phyloP scores from a whole-genome alignment of 2,888 invertebrate genomes.

The Rotaria socialis region DNA sequence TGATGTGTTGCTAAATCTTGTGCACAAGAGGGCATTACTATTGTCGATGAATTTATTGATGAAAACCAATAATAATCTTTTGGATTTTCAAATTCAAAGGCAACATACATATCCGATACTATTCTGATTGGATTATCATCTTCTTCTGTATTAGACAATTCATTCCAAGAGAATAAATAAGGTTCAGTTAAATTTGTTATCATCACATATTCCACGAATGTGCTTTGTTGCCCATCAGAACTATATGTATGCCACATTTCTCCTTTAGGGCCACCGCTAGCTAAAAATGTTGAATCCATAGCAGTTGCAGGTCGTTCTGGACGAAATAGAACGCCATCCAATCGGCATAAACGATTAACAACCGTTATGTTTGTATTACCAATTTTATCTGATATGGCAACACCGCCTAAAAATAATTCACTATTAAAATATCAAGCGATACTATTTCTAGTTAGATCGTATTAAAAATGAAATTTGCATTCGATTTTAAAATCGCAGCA shows the following conservation, averaged over 20 bases:
- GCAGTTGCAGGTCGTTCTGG: constrained; percentile 29
- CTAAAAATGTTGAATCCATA: constrained; percentile 28
- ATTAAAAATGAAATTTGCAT: too few species aligned
- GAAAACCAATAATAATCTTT: constrained; percentile 13
- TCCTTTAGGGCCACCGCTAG: constrained; percentile 50
- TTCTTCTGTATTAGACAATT: neutral
- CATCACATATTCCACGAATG: constrained; percentile 19
- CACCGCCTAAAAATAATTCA: neutral
- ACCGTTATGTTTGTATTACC: neutral
- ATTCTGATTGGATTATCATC: neutral
- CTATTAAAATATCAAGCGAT: too few species aligned
- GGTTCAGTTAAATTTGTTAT: constrained; percentile 25
- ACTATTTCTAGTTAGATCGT: too few species aligned
- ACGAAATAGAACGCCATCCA: constrained; percentile 3
- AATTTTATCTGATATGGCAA: constrained; percentile 36
- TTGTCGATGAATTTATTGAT: neutral
- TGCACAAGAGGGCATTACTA: neutral
- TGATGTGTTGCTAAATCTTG: neutral
- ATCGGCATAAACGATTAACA: constrained; percentile 2
- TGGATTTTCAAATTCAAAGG: neutral
- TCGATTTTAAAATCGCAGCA: too few species aligned
- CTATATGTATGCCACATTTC: constrained; percentile 53
- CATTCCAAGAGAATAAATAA: neutral
- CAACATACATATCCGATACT: neutral
- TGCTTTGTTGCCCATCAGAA: neutral